phyloP scores from a whole-genome alignment of 2,113 vertebrate genomes.

The Pagrus major region DNA sequence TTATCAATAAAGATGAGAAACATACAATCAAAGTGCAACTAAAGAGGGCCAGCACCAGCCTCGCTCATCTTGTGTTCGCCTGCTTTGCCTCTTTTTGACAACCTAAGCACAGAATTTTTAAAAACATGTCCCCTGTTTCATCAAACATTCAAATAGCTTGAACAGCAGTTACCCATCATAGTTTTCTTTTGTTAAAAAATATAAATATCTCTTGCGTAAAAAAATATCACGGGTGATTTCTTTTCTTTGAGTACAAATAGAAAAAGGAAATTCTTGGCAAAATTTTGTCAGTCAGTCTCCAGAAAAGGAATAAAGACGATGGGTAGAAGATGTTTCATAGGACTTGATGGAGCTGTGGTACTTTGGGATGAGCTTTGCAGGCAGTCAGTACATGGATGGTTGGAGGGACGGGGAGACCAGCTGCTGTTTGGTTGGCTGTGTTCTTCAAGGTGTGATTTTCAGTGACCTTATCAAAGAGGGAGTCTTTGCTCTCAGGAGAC shows the following conservation, averaged over 20 bases:
- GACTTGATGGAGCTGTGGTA: conserved; percentile 33
- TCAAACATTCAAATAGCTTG: conserved; percentile 67
- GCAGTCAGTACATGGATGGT: conserved; percentile 20
- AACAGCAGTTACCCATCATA: conserved; percentile 63
- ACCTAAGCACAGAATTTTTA: conserved; percentile 30
- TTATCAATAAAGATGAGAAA: conserved; percentile 49
- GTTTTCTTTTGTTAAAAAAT: conserved; percentile 80
- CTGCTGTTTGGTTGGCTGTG: conserved; percentile 53
- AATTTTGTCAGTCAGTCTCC: conserved; percentile 53
- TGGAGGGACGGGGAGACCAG: conserved; percentile 20
- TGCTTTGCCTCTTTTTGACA: conserved; percentile 42
- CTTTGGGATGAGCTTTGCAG: conserved; percentile 66
- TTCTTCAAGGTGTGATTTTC: conserved; percentile 46
- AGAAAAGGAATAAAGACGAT: conserved; percentile 47
- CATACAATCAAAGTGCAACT: conserved; percentile 79
- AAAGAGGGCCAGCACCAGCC: conserved; percentile 46
- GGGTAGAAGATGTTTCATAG: conserved; percentile 31
- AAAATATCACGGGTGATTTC: conserved; percentile 83
- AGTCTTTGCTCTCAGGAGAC: conserved; percentile 47
- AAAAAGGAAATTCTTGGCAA: conserved; percentile 76
- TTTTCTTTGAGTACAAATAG: conserved; percentile 82
- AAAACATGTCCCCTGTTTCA: conserved; percentile 26
- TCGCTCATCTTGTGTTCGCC: conserved; percentile 24
- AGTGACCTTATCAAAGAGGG: conserved; percentile 41
- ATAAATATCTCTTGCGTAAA: conserved; percentile 88